Evolutionary conservation across 1,140 invertebrate genomes (phyloP), one percentile per base, ranked within the genome.

Genomic region (Drosophila funebris): DNA sequence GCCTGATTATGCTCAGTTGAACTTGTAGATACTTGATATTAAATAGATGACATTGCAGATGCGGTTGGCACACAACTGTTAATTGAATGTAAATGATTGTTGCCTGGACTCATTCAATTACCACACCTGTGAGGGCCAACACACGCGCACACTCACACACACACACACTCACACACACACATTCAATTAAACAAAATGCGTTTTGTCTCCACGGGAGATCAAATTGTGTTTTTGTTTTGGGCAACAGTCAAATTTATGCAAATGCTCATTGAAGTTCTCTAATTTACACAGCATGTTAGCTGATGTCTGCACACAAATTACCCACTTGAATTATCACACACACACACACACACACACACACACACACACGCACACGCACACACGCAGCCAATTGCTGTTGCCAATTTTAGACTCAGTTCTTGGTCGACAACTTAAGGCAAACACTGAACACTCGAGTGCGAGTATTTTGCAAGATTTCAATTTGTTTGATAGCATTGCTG

Each of bases 31-130:
- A 46, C 48, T 29, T 24, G n/a, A 27, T 48, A 43, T 29, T 29
- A 58, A 44, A 58, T 66, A 58, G 64, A 67, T 81, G 64, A 31
- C 37, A 52, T 50, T 78, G 66, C 31, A 41, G 39, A 48, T 36
- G 57, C 22, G 36, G 64, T 33, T 33, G 27, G 57, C 72, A 74
- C 76, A 78, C 74, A 87, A 85, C 78, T 85, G 81, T 82, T 85
- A 85, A 85, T 85, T 85, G 81, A 85, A 87, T 87, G 78, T 87
- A 85, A 85, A 87, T 78, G 82, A 75, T 60, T 78, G 58, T 56
- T 62, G 61, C 72, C 77, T 58, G 41, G 52, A 41, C 58, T 71
- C 76, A 85, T 84, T 84, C 80, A 84, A 84, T 84, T 84, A 84
- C 73, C 81, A 56, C 75, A 85, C 76, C 79, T 83, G 79, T 71